Base-by-base conservation (phyloP, 2,888 invertebrate species). In the Drosophila tripunctata region DNA sequence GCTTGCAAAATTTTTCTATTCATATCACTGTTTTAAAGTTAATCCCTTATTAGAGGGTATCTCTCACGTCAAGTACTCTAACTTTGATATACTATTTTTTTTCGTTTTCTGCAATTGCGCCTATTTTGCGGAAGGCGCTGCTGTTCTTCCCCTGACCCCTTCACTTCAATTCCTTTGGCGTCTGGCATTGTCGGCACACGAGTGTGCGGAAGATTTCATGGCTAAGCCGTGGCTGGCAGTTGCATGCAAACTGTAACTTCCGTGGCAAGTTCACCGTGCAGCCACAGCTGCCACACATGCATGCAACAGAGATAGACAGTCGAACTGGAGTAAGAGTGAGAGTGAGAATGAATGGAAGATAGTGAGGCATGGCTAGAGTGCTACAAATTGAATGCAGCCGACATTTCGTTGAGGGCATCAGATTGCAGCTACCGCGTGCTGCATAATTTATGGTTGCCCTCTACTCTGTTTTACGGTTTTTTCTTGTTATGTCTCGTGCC, bases 381-480 rank as follows among this genome's bases (percentile, higher is more conserved):
- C 36, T 50, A 63, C 72, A 79, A 81, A 81, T 81, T 81, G 81
- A 81, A 81, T 77, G 81, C 79, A 68, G 72, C 55, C 68, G 72
- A 68, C 68, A 68, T 78, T 62, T 69, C 51, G 71, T 65, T 51
- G 57, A 55, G 80, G 80, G 86, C 80, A 82, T 82, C 82, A 85
- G 86, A 82, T 83, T 83, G 86, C 86, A 76, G 83, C 80, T 67
- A 79, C 81, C 86, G 82, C 86, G 83, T 83, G 71, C 71, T 86
- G 86, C 82, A 83, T 83, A 83, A 86, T 83, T 83, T 83, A 86
- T 86, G 78, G 74, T 62, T 65, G 36, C 22, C 30, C 38, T 38
- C 14, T 30, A 21, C 30, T 30, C 14, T 14, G n/a, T 30, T 30
- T 7, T 21, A 15, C 15, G 7, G n/a, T n/a, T 27, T 27, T 43